Evolutionary conservation across 2,797 vertebrate genomes (phyloP).

Genomic region (Synanceia verrucosa): DNA sequence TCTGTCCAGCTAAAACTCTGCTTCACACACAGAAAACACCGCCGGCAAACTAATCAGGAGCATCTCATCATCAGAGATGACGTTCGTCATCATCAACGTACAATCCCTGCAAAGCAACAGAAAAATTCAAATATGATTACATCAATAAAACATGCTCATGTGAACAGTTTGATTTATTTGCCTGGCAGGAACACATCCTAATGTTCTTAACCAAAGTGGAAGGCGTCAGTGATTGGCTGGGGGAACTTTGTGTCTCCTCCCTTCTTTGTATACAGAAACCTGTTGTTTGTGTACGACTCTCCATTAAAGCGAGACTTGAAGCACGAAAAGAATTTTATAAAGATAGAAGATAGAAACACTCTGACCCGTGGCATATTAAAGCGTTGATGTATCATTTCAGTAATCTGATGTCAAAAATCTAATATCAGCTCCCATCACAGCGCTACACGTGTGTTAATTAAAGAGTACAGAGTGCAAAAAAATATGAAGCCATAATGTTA

Average conservation of each 20-base stretch:
- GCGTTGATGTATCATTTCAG: neutral
- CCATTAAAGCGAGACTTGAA: neutral
- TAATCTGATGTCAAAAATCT: constrained; percentile 1
- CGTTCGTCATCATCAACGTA: too few species aligned
- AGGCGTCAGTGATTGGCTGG: constrained; percentile 49
- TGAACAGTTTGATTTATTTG: constrained; percentile 6
- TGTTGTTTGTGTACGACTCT: constrained; percentile 49
- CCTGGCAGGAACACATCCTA: neutral
- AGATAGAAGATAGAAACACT: neutral
- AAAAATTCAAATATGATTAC: neutral
- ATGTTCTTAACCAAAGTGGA: neutral
- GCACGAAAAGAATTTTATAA: neutral
- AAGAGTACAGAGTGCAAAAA: neutral
- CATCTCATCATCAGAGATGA: neutral
- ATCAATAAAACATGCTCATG: neutral
- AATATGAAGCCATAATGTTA: neutral
- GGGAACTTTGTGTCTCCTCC: constrained; percentile 57
- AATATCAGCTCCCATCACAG: neutral
- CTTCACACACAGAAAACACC: neutral
- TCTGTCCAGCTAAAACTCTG: neutral
- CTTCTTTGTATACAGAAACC: constrained; percentile 43
- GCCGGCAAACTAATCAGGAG: neutral
- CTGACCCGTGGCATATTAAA: constrained; percentile 11
- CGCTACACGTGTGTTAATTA: neutral
- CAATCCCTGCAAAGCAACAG: neutral